phyloP scores from a whole-genome alignment of 2,888 invertebrate species.

The Torymus aiolomorphi region DNA sequence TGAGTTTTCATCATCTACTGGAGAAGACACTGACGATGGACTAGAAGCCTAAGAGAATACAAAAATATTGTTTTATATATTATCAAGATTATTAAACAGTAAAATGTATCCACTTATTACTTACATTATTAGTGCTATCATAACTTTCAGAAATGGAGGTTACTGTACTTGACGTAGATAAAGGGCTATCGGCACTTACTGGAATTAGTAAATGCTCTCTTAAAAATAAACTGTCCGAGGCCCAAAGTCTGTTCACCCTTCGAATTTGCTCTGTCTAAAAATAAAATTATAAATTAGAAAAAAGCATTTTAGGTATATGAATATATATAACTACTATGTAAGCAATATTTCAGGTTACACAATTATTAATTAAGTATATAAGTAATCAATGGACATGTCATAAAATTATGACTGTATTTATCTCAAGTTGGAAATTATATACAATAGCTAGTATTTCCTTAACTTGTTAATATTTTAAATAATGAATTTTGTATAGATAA shows the following conservation, averaged over 20 bases:
- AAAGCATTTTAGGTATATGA: too few relatives aligned
- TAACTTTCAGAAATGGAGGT: conserved; percentile 60
- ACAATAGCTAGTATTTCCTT: too few relatives aligned
- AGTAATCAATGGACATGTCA: too few relatives aligned
- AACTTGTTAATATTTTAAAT: too few relatives aligned
- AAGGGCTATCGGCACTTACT: conserved; percentile 81
- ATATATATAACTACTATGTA: too few relatives aligned
- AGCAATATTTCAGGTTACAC: too few relatives aligned
- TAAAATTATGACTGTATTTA: too few relatives aligned
- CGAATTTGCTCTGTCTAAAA: conserved; percentile 95
- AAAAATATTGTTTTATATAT: conserved; percentile 40
- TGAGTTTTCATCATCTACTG: conserved; percentile 83
- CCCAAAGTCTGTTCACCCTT: conserved; percentile 92
- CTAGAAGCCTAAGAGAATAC: conserved; percentile 62
- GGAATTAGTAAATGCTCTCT: conserved; percentile 93
- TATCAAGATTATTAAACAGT: not conserved
- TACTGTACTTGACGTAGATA: conserved; percentile 65
- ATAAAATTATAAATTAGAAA: conserved; percentile 43
- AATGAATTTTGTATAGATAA: too few relatives aligned
- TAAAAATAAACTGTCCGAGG: conserved; percentile 94
- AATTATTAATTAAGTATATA: too few relatives aligned
- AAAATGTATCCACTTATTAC: conserved; percentile 20
- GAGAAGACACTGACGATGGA: conserved; percentile 69
- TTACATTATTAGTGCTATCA: conserved; percentile 56
- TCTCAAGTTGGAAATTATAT: too few relatives aligned